Evolutionary conservation across 1,140 invertebrate species (phyloP).

Genomic region (Drosophila subpulchrella): DNA sequence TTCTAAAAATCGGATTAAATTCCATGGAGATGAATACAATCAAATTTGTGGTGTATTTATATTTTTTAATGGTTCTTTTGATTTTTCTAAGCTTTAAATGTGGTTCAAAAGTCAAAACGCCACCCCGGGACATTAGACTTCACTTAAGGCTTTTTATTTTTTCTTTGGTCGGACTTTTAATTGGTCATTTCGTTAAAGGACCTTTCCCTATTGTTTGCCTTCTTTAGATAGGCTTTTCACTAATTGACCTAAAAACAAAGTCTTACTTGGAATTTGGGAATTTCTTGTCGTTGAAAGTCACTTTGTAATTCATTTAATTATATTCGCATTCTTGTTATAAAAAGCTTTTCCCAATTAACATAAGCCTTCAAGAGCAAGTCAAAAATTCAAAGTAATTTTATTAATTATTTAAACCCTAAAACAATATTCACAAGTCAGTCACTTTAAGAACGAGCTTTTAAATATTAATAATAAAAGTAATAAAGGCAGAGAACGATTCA

Average conservation of each 20-base stretch:
- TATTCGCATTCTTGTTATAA: slow-evolving; percentile 8
- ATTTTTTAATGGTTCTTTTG: neutral
- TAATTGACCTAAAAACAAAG: slow-evolving; percentile 24
- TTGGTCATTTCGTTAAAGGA: slow-evolving; percentile 10
- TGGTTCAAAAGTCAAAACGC: too few species aligned
- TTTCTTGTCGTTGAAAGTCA: neutral
- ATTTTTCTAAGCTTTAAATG: too few species aligned
- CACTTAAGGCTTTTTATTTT: too few species aligned
- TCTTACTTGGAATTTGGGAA: neutral
- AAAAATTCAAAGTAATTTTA: neutral
- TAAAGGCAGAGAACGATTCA: slow-evolving; percentile 8
- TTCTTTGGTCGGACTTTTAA: neutral
- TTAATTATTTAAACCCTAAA: neutral
- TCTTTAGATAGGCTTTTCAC: slow-evolving; percentile 2
- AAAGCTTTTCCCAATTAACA: slow-evolving; percentile 25
- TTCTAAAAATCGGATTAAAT: slow-evolving; percentile 13
- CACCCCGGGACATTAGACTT: too few species aligned
- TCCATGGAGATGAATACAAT: neutral
- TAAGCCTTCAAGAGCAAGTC: neutral
- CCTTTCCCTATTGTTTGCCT: neutral
- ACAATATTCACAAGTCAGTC: neutral
- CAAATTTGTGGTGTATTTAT: neutral
- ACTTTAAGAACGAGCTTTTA: neutral
- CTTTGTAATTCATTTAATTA: slow-evolving; percentile 31
- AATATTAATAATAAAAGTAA: neutral